A percentile compares a stretch with the other conserved stretches of the same genome.
phyloP scores from a whole-genome alignment of 1,140 invertebrate species.

The Euwallacea similis region DNA sequence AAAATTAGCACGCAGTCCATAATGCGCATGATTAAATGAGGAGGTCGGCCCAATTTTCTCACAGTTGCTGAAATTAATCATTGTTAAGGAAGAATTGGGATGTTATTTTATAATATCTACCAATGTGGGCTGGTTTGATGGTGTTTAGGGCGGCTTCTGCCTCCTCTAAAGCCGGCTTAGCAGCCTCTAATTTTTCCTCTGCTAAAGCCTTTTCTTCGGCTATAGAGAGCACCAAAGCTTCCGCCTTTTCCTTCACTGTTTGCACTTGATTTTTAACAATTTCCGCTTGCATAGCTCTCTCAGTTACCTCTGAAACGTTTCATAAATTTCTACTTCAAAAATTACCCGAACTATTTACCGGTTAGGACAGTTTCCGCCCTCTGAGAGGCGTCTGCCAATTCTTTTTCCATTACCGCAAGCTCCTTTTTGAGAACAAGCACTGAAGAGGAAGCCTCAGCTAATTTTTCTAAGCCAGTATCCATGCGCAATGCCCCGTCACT shows the following conservation, averaged over 20 bases:
- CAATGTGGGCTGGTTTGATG: conserved; percentile 94
- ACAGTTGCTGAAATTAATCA: conserved; percentile 73
- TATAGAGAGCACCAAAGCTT: conserved; percentile 86
- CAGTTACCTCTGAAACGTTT: conserved; percentile 68
- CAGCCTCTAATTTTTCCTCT: conserved; percentile 87
- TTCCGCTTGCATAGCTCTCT: conserved; percentile 91
- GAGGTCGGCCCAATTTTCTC: conserved; percentile 89
- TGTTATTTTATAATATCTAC: conserved; percentile 44
- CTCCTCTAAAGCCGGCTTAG: conserved; percentile 89
- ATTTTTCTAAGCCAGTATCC: conserved; percentile 90
- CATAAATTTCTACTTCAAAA: background rate
- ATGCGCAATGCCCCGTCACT: conserved; percentile 88
- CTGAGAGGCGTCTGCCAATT: conserved; percentile 82
- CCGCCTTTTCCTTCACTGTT: conserved; percentile 93
- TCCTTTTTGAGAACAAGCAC: conserved; percentile 90
- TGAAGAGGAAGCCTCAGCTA: conserved; percentile 91
- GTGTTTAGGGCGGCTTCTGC: conserved; percentile 95
- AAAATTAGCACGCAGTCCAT: conserved; percentile 96
- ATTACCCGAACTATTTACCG: conserved; percentile 46
- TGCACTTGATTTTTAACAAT: conserved; percentile 93
- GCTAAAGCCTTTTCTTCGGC: conserved; percentile 89
- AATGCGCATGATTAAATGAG: conserved; percentile 96
- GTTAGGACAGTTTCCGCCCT: conserved; percentile 86
- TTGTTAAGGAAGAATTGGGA: background rate
- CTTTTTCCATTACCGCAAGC: conserved; percentile 91